Evolutionary conservation across 1,140 invertebrate genomes (phyloP), one percentile per base, ranked within the genome.

Genomic region (Trissolcus basalis): DNA sequence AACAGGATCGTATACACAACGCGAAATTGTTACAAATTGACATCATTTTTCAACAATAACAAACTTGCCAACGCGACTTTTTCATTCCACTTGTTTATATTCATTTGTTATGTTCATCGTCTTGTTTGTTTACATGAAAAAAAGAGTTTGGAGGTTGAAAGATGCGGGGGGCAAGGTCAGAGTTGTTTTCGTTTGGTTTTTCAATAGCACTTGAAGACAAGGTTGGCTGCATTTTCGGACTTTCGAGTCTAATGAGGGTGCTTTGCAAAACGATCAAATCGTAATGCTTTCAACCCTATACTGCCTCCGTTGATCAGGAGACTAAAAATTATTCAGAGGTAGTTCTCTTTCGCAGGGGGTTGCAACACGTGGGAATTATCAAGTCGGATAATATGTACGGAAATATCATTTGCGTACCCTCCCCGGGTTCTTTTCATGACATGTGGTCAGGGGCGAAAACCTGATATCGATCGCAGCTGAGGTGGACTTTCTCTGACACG

Each of bases 1-100:
- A 86, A 79, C 80, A 87, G 86, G 86, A 80, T 65, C 64, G 45
- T 60, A 86, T 87, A 56, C 45, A 43, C 14, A 47, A 15, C 0
- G 16, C 32, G 53, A 43, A 69, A 59, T 27, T 39, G 36, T 39
- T 4, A 9, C 36, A 39, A 39, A 11, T 39, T 39, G 9, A 39
- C 19, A 27, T 27, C 19, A 27, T 27, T 27, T 27, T 27, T 27
- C 19, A 27, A 27, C 19, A 27, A 27, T 27, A n/a, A n/a, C 19
- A 3, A 27, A 27, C 19, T 27, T 27, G 19, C 19, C 1, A 27
- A 6, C 19, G n/a, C n/a, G n/a, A n/a, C n/a, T n/a, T n/a, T n/a
- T n/a, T n/a, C n/a, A n/a, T n/a, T n/a, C n/a, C n/a, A n/a, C n/a
- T n/a, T n/a, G n/a, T n/a, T n/a, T n/a, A n/a, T n/a, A n/a, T n/a